Evolutionary conservation across 2,888 invertebrate species (phyloP), one percentile per base, ranked within the genome.

Genomic region (Nemotelus pantherinus): DNA sequence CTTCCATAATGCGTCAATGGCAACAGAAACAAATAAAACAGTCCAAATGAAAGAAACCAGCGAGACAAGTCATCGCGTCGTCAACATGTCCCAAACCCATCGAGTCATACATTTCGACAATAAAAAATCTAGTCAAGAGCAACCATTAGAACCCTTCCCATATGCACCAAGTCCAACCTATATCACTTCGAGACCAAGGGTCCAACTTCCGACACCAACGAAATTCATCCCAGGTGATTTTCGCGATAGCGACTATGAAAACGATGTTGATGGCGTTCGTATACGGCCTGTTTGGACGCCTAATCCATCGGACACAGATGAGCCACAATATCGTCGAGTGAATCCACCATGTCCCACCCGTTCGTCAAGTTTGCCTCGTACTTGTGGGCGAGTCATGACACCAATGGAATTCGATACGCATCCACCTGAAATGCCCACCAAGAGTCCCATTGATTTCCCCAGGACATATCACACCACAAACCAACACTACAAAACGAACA

Each of bases 1-100:
- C 1, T 87, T 89, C 82, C 91, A 91, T 74, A 90, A 90, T 81
- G 91, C 92, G 0, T 85, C 86, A 77, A 87, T 92, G 71, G 92
- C 91, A 68, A 91, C 91, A 0, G 92, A 93, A 85, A 91, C 90
- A 2, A 92, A 91, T 76, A 92, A 92, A 82, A 89, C 90, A n/a
- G 90, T 93, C 85, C 90, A 91, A 82, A 92, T 92, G 88, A 90
- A 92, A 80, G 93, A 93, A 83, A 90, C 92, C 0, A 91, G 91
- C 4, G 91, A 92, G 82, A 90, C 89, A 53, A 90, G 90, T 47
- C 89, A 91, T 81, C 88, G 92, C 80, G 90, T 90, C 44, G 90
- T 93, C 45, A 92, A 91, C 79, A 89, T 93, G 81, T 91, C 93
- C 81, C 92, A 93, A 84, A 93, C 92, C 0, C 91, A 91, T 80